phyloP scores from a whole-genome alignment of 1,140 invertebrate species.

The Sycophaga agraensis region DNA sequence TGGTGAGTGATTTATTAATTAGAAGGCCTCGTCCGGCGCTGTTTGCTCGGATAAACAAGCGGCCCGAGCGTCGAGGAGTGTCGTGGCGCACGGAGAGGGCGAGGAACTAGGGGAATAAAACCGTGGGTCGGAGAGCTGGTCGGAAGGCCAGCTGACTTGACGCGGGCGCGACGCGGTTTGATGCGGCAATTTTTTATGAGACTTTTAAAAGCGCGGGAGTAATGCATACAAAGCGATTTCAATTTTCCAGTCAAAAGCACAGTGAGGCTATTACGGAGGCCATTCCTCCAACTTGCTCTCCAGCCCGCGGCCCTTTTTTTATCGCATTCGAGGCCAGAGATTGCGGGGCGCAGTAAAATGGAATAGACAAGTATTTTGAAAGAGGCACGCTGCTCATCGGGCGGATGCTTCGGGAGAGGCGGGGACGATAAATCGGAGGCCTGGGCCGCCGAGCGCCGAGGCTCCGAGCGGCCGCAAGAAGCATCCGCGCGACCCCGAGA shows the following conservation, averaged over 20 bases:
- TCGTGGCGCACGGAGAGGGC: not conserved
- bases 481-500: too few relatives aligned
- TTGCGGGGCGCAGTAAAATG: conserved; percentile 5
- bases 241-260: conserved; percentile 28
- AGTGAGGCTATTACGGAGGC: conserved; percentile 1
- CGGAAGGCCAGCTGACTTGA: too few relatives aligned
- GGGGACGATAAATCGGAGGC: too few relatives aligned
- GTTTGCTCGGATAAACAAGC: not conserved
- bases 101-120: too few relatives aligned
- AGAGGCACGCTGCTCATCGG: not conserved
- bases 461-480: too few relatives aligned
- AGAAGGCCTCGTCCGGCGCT: too few relatives aligned
- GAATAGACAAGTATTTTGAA: not conserved
- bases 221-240: conserved; percentile 26
- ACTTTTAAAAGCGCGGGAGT: conserved; percentile 16
- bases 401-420: too few relatives aligned
- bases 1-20: too few relatives aligned
- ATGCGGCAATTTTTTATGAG: conserved; percentile 20
- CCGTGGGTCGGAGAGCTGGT: too few relatives aligned
- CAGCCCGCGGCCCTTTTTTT: too few relatives aligned
- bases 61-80: not conserved
- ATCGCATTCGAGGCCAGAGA: not conserved
- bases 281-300: not conserved
- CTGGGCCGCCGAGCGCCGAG: too few relatives aligned
- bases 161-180: not conserved